phyloP scores from a whole-genome alignment of 2,113 vertebrate genomes.

The Corythaeola cristata region DNA sequence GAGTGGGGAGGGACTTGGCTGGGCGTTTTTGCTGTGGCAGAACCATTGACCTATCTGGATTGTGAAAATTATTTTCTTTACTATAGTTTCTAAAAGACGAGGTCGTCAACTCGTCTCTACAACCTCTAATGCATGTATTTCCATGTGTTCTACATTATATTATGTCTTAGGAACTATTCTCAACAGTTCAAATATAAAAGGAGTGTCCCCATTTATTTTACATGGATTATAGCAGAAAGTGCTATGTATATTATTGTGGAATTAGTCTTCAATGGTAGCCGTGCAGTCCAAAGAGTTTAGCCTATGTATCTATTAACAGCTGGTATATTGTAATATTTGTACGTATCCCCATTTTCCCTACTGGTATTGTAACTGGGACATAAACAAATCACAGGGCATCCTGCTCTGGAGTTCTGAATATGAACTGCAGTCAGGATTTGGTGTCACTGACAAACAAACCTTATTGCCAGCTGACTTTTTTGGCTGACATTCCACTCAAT shows the following conservation, averaged over 20 bases:
- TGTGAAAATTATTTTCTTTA: neutral
- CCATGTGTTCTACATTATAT: neutral
- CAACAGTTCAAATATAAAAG: neutral
- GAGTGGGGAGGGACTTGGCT: neutral
- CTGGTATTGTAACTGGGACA: neutral
- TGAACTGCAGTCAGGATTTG: neutral
- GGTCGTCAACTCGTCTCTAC: neutral
- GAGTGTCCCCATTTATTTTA: neutral
- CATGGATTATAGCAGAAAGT: neutral
- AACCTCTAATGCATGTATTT: neutral
- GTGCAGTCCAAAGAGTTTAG: neutral
- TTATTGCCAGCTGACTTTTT: neutral
- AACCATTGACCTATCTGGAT: neutral
- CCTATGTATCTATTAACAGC: neutral
- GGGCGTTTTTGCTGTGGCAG: neutral
- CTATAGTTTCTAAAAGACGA: neutral
- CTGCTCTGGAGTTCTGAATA: neutral
- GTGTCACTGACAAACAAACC: neutral
- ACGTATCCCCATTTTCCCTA: neutral
- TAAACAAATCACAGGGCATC: neutral
- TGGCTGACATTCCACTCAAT: neutral
- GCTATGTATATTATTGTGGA: neutral
- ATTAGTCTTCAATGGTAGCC: neutral
- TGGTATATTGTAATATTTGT: neutral
- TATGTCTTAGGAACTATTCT: neutral